A percentile compares a stretch with the other conserved stretches of the same genome.
phyloP scores from a whole-genome alignment of 30 jellyfish, hydroid and myxozoan genomes.

The Catostylus mosaicus region DNA sequence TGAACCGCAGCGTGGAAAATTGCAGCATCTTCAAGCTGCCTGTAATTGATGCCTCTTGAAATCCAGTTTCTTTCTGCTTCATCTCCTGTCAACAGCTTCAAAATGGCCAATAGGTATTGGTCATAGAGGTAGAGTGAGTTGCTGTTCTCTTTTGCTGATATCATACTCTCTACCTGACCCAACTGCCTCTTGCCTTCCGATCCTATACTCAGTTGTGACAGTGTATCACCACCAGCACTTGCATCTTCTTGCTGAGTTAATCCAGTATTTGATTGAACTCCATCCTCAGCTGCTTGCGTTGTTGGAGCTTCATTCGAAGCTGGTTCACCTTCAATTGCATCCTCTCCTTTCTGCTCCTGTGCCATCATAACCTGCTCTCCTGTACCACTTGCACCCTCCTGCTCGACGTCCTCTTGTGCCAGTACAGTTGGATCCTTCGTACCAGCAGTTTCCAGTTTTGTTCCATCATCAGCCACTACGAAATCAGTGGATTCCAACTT shows the following conservation, averaged over 20 bases:
- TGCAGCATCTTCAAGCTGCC: constrained; percentile 68
- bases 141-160: neutral
- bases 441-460: too few relatives aligned
- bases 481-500: constrained; percentile 2
- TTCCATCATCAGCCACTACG: neutral
- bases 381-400: neutral
- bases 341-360: constrained; percentile 4
- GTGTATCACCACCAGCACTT: neutral
- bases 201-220: neutral
- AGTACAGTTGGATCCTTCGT: too few relatives aligned
- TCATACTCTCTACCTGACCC: constrained; percentile 30
- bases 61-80: constrained; percentile 43
- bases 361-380: neutral
- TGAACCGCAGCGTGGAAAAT: constrained; percentile 49
- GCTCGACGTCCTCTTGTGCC: neutral
- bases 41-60: constrained; percentile 53
- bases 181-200: constrained; percentile 9
- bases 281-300: neutral
- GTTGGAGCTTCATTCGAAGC: neutral
- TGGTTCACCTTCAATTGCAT: neutral
- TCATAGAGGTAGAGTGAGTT: constrained; percentile 29
- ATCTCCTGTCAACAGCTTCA: constrained; percentile 48
- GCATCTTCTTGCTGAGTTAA: neutral
- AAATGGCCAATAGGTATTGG: constrained; percentile 27
- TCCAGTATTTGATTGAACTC: neutral